Base-by-base conservation (phyloP, 2,797 vertebrate genomes). In the Adrianichthys oophorus region DNA sequence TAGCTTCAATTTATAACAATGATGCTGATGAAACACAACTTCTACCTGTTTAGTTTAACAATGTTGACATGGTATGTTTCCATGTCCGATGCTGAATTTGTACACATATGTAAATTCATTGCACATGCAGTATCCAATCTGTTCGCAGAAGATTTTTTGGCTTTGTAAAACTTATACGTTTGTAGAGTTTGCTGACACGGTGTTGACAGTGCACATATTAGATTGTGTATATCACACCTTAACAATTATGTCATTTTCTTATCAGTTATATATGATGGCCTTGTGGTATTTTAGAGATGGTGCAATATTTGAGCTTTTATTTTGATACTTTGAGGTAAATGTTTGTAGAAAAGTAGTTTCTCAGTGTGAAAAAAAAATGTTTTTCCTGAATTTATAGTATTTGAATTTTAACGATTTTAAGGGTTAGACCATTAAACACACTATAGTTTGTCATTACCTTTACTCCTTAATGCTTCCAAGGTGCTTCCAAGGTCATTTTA, bases 221-320 rank as follows among this genome's bases (percentile, higher is more conserved):
- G 82, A 83, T 71, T 76, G 68, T 90, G 87, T 90, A 78, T 85
- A 85, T 90, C 85, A 86, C 89, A 88, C 84, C 89, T 70, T 86
- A 84, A 83, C 80, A 78, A 64, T 70, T 85, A 80, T 87, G 85
- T 80, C 75, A 75, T 73, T 83, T 83, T 84, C 67, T 79, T 76
- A 87, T 84, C 70, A 79, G 74, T 82, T 87, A 85, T 90, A 89
- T 71, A 84, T 81, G 82, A 89, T 83, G 68, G 88, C 85, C 78
- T 83, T 91, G 89, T 89, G 85, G 87, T 92, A 84, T 84, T 90
- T 72, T 76, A 71, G 90, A 82, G 83, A 91, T 85, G 89, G 91
- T 93, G 92, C 92, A 92, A 92, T 93, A 91, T 91, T 89, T 88
- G 71, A 88, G 88, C 87, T 89, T 72, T 84, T 77, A 81, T 91